Evolutionary conservation across 2,888 invertebrate species (phyloP).

Genomic region (Drosophila rubida): DNA sequence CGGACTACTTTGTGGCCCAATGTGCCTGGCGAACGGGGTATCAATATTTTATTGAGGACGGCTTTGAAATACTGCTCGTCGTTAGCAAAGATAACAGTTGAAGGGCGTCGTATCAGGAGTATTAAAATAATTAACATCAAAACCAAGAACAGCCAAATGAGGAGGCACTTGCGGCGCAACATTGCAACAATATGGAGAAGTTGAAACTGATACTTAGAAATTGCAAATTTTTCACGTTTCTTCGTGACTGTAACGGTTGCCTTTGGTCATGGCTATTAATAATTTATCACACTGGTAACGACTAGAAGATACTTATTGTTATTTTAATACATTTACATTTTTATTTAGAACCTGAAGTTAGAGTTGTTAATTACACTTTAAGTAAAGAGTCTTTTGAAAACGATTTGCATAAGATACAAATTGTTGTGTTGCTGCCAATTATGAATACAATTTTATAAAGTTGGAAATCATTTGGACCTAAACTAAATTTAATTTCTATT

Average conservation of each 20-base stretch:
- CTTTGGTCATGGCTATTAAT: slow-evolving; percentile 9
- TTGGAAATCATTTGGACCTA: slow-evolving; percentile 17
- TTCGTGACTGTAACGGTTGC: background rate
- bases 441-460: slow-evolving; percentile 5
- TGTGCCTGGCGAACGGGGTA: slow-evolving; percentile 25
- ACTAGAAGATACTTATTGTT: slow-evolving; percentile 2
- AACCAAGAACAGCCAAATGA: background rate
- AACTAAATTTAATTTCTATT: slow-evolving; percentile 13
- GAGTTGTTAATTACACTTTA: slow-evolving; percentile 15
- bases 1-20: slow-evolving; percentile 33
- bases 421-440: slow-evolving; percentile 7
- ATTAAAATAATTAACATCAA: slow-evolving; percentile 7
- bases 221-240: background rate
- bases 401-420: slow-evolving; percentile 11
- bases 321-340: slow-evolving; percentile 36
- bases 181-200: slow-evolving; percentile 8
- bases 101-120: background rate
- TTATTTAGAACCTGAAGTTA: slow-evolving; percentile 35
- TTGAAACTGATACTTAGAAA: background rate
- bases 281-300: background rate
- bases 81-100: background rate
- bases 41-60: slow-evolving; percentile 26
- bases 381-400: slow-evolving; percentile 13
- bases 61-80: slow-evolving; percentile 39
- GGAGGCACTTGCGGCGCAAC: background rate